Evolutionary conservation across 2,888 invertebrate genomes (phyloP), one percentile per base, ranked within the genome.

Genomic region (Trilocha varians): DNA sequence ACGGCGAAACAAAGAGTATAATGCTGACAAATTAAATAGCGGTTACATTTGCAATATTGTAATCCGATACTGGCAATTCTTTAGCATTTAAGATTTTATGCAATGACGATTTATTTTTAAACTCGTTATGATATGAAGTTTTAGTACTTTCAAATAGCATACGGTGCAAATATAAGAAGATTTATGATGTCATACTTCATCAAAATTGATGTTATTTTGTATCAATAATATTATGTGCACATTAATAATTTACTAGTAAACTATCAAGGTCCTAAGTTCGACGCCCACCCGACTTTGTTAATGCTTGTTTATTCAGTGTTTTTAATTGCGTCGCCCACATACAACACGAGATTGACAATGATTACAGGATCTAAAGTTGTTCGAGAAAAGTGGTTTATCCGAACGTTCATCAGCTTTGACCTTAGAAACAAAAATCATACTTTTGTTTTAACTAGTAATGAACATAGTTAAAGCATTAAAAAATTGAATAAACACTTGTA

Each of bases 1-100:
- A 65, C 65, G 60, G 67, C 55, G 53, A 69, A 77, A 83, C 83
- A 84, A 83, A 83, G 82, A 70, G 59, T 71, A 70, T 72, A 72
- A 76, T 63, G 62, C 72, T 63, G 60, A 68, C 70, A 55, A 55
- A 64, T 76, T 60, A 62, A 68, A 72, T 65, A 43, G 69, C 62
- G 63, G 65, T 64, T 70, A 66, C 66, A 74, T 72, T 69, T 57
- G 59, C 57, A 63, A 59, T 57, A 57, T 49, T 45, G 50, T 54
- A 50, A 59, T 62, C 61, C 57, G 53, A 56, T 57, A 52, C 52
- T 54, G 55, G 53, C 55, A 48, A 64, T 62, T 66, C 67, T 62
- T 58, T 50, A 61, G 59, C 48, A 55, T 62, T 69, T 55, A 57
- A 62, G 60, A 61, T 73, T 69, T 66, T 54, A 49, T 60, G 57